Base-by-base conservation (phyloP, 2,797 vertebrate genomes). In the Bradypus variegatus region DNA sequence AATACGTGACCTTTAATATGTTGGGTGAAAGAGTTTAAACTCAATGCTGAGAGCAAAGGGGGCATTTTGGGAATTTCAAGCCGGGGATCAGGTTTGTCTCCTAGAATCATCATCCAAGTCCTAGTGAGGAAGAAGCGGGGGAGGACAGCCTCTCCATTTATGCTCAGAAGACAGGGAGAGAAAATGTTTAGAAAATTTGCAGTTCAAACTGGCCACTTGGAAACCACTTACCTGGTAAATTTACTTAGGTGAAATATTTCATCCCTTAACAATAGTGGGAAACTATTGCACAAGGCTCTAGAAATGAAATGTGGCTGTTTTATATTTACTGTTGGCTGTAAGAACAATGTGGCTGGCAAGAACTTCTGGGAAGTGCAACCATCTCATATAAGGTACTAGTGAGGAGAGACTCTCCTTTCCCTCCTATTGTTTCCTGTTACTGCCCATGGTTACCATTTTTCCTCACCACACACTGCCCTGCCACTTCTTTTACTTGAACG, bases 201-300 rank as follows among this genome's bases (percentile, higher is more conserved):
- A 92, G 16, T 21, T 83, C 67, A 36, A 55, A 87, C 23, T 50
- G 62, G 55, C 90, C 69, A 50, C 36, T 33, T 81, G 10, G 36
- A 89, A 58, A 55, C 62, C 45, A 83, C 48, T 86, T 53, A 81
- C 31, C 53, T 72, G 53, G 77, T 45, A 81, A 75, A 23, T 81
- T 31, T 41, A 91, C n/a, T 73, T 64, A 86, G 33, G 92, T 84
- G 33, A 95, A 94, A 72, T 70, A 89, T 70, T 89, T 90, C 55
- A 83, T 18, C n/a, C 41, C 53, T 33, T n/a, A 58, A 80, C 88
- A 88, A 82, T 31, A 70, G 53, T 27, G 55, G 72, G 64, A 65
- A 83, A 84, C 18, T 19, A 76, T 19, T 78, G 76, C 36, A 41
- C 77, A 90, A 85, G 60, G 45, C 69, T 58, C 62, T 31, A 85